Base-by-base conservation (phyloP, 2,888 invertebrate genomes). In the Hermodice carunculata region DNA sequence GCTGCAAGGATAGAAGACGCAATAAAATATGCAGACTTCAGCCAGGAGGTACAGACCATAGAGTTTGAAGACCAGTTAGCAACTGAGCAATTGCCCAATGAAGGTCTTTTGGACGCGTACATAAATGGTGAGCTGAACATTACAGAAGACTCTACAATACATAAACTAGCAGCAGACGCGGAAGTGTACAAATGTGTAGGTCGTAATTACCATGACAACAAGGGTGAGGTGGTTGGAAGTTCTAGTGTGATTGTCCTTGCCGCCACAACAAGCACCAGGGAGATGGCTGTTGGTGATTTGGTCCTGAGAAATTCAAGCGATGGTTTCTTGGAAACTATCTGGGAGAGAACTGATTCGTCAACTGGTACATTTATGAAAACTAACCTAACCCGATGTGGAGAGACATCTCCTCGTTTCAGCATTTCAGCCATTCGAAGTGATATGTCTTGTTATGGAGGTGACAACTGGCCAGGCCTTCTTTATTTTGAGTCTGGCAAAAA, bases 1-100 rank as follows among this genome's bases (percentile, higher is more conserved):
- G 24, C 49, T 26, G 49, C 49, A 14, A 22, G 22, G 3, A 49
- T 49, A 4, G 28, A 24, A 8, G 49, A 49, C 24, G 24, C 26
- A 17, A 26, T 49, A 24, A 49, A 49, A 49, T 49, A 49, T 49
- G 49, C 49, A 19, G 49, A 49, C 26, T 49, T 49, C 49, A 11
- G 17, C 6, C 8, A 49, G 24, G 14, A 49, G 28, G 5, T 5
- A n/a, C 26, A 26, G 8, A 24, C 49, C 11, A 26, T 49, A 24
- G 28, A 17, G 6, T 26, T 49, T 49, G 49, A 26, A 24, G 49
- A 49, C 26, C 6, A 11, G 49, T 17, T 49, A 17, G 28, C 49
- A 24, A 6, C 14, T 3, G 49, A 49, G 3, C 49, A 49, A 17
- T 17, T 6, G 5, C 49, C 49, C 17, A 24, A 3, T 11, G 17